Evolutionary conservation across 2,113 vertebrate species (phyloP).

Genomic region (Reinhardtius hippoglossoides): DNA sequence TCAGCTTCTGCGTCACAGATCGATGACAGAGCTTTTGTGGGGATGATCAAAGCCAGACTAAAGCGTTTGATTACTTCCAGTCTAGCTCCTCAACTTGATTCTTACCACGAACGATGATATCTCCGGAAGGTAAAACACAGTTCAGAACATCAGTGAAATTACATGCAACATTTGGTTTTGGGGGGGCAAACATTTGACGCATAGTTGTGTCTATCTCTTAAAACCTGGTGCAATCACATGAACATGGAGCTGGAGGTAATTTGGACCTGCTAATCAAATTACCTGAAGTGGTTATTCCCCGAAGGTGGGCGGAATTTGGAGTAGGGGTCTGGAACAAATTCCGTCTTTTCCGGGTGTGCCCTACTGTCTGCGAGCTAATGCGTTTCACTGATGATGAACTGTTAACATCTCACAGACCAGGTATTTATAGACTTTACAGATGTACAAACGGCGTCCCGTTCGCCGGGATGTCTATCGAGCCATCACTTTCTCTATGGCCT

Average conservation of each 20-base stretch:
- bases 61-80: constrained; percentile 42
- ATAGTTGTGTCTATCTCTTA: constrained; percentile 11
- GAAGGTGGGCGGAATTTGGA: constrained; percentile 40
- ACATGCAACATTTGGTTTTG: constrained; percentile 51
- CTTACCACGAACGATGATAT: constrained; percentile 43
- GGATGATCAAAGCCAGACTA: constrained; percentile 18
- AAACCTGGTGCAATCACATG: constrained; percentile 29
- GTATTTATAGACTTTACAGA: constrained; percentile 69
- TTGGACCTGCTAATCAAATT: constrained; percentile 59
- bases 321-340: constrained; percentile 47
- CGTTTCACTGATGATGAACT: constrained; percentile 61
- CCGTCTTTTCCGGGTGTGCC: constrained; percentile 35
- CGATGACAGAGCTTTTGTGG: constrained; percentile 24
- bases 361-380: constrained; percentile 55
- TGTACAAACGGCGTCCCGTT: constrained; percentile 46
- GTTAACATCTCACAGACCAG: constrained; percentile 58
- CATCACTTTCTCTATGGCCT: constrained; percentile 34
- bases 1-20: constrained; percentile 11
- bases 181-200: constrained; percentile 36
- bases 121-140: constrained; percentile 59
- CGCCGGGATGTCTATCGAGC: constrained; percentile 53
- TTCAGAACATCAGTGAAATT: constrained; percentile 24
- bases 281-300: constrained; percentile 50
- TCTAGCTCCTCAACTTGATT: constrained; percentile 17
- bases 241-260: constrained; percentile 18